Evolutionary conservation across 1,140 invertebrate genomes (phyloP).

Genomic region (Scaptomyza montana): DNA sequence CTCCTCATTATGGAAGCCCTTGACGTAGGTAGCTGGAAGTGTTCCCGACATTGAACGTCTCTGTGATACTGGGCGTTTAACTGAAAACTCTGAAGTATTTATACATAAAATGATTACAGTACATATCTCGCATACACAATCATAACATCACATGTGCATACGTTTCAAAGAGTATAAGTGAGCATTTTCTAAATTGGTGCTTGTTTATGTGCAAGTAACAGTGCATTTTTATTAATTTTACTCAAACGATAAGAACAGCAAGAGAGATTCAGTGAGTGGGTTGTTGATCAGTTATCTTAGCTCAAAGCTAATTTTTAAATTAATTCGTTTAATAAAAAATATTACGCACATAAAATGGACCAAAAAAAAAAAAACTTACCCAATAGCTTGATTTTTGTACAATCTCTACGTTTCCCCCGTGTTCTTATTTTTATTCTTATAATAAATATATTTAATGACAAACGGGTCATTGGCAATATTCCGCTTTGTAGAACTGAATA

Average conservation of each 20-base stretch:
- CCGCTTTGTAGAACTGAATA: too few relatives aligned
- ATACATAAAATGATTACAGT: neutral
- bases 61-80: constrained; percentile 1
- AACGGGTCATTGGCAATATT: too few relatives aligned
- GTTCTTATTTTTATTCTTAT: too few relatives aligned
- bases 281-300: constrained; percentile 1
- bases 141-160: neutral
- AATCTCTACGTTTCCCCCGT: too few relatives aligned
- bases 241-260: constrained; percentile 7
- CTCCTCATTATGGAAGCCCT: constrained; percentile 86
- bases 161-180: neutral
- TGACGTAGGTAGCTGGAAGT: constrained; percentile 85
- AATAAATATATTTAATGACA: too few relatives aligned
- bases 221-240: constrained; percentile 11
- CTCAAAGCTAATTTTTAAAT: neutral
- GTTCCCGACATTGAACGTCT: constrained; percentile 42
- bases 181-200: neutral
- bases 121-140: constrained; percentile 1
- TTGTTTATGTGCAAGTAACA: neutral
- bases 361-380: too few relatives aligned
- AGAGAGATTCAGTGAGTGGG: neutral
- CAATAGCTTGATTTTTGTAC: too few relatives aligned
- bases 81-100: constrained; percentile 5
- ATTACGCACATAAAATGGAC: too few relatives aligned
- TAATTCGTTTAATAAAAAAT: neutral